Base-by-base conservation (phyloP, 2,888 invertebrate species). In the Hypomecis atomaria region DNA sequence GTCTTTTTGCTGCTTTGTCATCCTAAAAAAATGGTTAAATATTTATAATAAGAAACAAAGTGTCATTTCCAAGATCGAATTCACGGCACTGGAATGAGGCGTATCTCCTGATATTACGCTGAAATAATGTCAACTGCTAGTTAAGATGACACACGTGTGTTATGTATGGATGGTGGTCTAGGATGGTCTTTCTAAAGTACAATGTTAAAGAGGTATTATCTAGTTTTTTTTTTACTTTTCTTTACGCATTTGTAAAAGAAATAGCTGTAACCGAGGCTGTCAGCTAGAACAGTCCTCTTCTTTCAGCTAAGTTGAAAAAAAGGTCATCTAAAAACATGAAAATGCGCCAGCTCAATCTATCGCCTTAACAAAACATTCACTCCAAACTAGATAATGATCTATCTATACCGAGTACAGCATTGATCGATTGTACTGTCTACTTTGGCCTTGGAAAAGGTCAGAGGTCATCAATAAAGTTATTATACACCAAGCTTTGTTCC, bases 1-100 rank as follows among this genome's bases (percentile, higher is more conserved):
- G 79, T 66, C 92, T 79, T 77, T 92, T 92, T 47, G 78, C 76
- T 63, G 83, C 76, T 76, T 86, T 87, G 10, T 92, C 91, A 59
- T 90, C 91, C 92, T 92, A 72, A 57, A 82, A 81, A 37, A 10
- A 10, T 40, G 38, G 7, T n/a, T 6, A 6, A 0, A 37, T 13
- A 13, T 4, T n/a, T 37, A 50, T 13, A 13, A 36, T n/a, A 36
- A 5, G 34, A 34, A 36, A 47, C 1, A n/a, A 48, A n/a, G 4
- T 38, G 23, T 23, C 23, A 38, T 38, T 36, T 44, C 13, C 11
- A 44, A 11, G 44, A 44, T 5, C 0, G 6, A 44, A n/a, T n/a
- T n/a, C 23, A 23, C 3, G 23, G 1, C 23, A 23, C 23, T 23
- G 23, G 23, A 23, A 23, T 23, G 3, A 2, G 3, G 23, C 23